Evolutionary conservation across 2,113 vertebrate genomes (phyloP), one percentile per base, ranked within the genome.

Genomic region (Peromyscus californicus): DNA sequence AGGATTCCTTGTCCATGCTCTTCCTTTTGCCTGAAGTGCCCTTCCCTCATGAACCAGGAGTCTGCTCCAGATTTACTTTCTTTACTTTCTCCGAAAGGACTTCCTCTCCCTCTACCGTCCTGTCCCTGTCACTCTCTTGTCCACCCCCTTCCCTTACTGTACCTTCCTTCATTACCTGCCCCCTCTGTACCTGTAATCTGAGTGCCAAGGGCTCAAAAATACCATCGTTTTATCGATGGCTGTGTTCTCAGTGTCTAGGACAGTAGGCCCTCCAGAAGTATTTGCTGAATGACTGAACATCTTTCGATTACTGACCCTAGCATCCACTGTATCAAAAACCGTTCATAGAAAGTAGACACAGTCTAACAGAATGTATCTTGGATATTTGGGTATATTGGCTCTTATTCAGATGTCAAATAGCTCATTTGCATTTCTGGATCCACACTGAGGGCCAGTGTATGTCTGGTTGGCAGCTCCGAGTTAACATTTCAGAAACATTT

Each of bases 181-280:
- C 24, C 78, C 22, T 76, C 31, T 11, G 3, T 33, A 61, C 48
- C 48, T 51, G 54, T 3, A 45, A 51, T 33, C 22, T 9, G 33
- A 80, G 16, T 1, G 21, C 31, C 15, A 54, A 36, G 8, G 82
- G 31, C 24, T 8, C 63, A 29, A 33, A 86, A 59, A 45, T 24
- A 21, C 5, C 9, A 8, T 33, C 36, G 0, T 48, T 74, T 74
- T 31, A 91, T 26, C 5, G 21, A 22, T 26, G 3, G 39, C n/a
- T 39, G 1, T 11, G 22, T n/a, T 70, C 31, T 51, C 0, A 0
- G 11, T 36, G 12, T 39, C 85, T 36, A n/a, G 17, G 1, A 12
- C 10, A 85, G 19, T 5, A 82, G 88, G 1, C 4, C 7, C 51
- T 19, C 59, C 4, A 11, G 3, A 22, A 5, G 7, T 45, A 12